Evolutionary conservation across 1,140 invertebrate genomes (phyloP).

Genomic region (Melanaphis sacchari): DNA sequence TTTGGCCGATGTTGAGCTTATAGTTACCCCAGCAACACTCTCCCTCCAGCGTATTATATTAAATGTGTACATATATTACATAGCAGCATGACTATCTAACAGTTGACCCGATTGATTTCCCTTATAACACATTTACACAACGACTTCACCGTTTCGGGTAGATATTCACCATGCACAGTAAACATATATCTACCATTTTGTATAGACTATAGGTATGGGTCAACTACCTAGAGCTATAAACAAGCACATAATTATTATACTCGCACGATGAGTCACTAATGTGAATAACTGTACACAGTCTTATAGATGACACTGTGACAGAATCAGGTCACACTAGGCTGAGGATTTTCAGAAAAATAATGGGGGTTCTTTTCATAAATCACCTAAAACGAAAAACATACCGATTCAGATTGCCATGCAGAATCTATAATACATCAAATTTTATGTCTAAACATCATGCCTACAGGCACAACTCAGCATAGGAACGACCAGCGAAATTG

Average conservation of each 20-base stretch:
- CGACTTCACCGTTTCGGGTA: not conserved
- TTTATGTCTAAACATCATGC: too few relatives aligned
- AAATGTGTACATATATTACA: not conserved
- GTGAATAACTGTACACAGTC: not conserved
- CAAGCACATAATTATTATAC: not conserved
- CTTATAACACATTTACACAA: not conserved
- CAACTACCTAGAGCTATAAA: not conserved
- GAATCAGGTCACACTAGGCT: not conserved
- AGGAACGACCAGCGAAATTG: too few relatives aligned
- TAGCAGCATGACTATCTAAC: not conserved
- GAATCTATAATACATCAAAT: too few relatives aligned
- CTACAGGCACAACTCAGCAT: too few relatives aligned
- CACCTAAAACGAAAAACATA: not conserved
- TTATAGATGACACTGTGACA: not conserved
- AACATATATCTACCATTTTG: not conserved
- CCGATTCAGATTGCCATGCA: too few relatives aligned
- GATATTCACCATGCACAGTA: not conserved
- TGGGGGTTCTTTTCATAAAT: not conserved
- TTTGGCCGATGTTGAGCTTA: not conserved
- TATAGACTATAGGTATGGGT: not conserved
- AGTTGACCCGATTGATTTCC: not conserved
- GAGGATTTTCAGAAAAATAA: not conserved
- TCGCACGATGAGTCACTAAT: not conserved
- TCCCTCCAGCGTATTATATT: not conserved
- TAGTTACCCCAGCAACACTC: slow-evolving; percentile 24